Base-by-base conservation (phyloP, 2,797 vertebrate species). In the Rhinella marina region DNA sequence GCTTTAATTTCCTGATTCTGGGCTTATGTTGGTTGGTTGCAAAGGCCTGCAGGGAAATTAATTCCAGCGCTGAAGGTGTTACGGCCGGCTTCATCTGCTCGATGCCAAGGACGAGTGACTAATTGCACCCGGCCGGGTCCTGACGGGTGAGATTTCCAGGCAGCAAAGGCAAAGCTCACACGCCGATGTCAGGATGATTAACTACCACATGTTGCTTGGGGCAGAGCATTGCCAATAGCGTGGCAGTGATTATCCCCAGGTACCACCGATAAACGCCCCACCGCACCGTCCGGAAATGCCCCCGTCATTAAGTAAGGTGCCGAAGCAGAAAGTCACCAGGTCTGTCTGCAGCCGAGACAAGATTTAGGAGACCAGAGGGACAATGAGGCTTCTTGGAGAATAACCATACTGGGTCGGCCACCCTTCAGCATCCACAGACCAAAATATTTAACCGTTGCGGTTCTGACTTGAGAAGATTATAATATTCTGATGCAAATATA, bases 151-250 rank as follows among this genome's bases (percentile, higher is more conserved):
- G 52, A 76, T 80, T 61, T 88, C 41, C 66, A 77, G 16, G 48
- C 82, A 80, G 41, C 7, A 5, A 21, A 79, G 81, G 57, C 76
- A 78, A 64, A 76, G 81, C 87, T 79, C 82, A 80, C 87, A 72
- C 16, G 8, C 64, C 48, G 11, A 2, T 62, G 82, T 73, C 82
- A 73, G 73, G 54, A 78, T 83, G 86, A 88, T 84, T 32, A 64
- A 85, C 54, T 85, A 54, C 21, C 29, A 48, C 11, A 56, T 48
- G 48, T 61, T 19, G 77, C 57, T 25, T 59, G 78, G 68, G 88
- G 50, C 41, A 68, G 32, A 59, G 57, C 54, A 16, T 57, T 75
- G 87, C 77, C 62, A 88, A 70, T 50, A 62, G 57, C 12, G 50
- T 50, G 64, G 66, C 66, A 75, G 25, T 6, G n/a, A 59, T 29